Evolutionary conservation across 2,888 invertebrate species (phyloP).

Genomic region (Acrocyrtus sp.): DNA sequence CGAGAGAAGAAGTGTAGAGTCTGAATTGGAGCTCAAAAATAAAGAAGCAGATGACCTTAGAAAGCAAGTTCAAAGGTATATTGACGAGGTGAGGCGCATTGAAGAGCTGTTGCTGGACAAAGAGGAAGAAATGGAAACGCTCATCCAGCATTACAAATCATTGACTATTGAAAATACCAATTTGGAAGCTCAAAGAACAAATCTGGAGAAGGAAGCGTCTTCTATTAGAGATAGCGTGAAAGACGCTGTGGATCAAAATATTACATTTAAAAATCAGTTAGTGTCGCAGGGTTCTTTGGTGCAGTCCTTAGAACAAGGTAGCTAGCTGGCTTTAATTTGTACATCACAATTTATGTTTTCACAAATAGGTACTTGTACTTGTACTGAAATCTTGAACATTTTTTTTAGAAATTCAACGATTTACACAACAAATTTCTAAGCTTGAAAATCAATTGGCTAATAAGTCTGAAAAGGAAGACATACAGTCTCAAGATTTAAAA

Average conservation of each 20-base stretch:
- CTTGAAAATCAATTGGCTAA: constrained; percentile 53
- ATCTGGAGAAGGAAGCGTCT: constrained; percentile 54
- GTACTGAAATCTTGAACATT: not conserved
- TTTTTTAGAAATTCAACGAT: constrained; percentile 54
- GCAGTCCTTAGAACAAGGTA: constrained; percentile 59
- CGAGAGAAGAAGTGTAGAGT: constrained; percentile 46
- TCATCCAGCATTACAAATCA: constrained; percentile 57
- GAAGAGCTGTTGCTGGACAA: constrained; percentile 60
- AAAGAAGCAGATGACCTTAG: constrained; percentile 57
- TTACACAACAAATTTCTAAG: constrained; percentile 51
- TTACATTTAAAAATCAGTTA: constrained; percentile 50
- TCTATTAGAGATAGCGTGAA: constrained; percentile 48
- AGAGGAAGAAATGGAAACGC: constrained; percentile 60
- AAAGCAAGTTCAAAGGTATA: constrained; percentile 59
- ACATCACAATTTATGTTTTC: not conserved
- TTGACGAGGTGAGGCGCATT: constrained; percentile 61
- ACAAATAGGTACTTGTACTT: constrained; percentile 1
- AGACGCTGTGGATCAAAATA: constrained; percentile 56
- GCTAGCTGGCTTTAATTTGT: not conserved
- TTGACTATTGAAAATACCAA: constrained; percentile 52
- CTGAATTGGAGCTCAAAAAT: constrained; percentile 54
- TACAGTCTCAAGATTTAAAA: constrained; percentile 47
- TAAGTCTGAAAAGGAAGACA: constrained; percentile 46
- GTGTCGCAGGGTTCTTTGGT: constrained; percentile 50
- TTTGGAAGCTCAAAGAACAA: constrained; percentile 53